Base-by-base conservation (phyloP, 1,140 invertebrate species). In the Drosophila orosa region DNA sequence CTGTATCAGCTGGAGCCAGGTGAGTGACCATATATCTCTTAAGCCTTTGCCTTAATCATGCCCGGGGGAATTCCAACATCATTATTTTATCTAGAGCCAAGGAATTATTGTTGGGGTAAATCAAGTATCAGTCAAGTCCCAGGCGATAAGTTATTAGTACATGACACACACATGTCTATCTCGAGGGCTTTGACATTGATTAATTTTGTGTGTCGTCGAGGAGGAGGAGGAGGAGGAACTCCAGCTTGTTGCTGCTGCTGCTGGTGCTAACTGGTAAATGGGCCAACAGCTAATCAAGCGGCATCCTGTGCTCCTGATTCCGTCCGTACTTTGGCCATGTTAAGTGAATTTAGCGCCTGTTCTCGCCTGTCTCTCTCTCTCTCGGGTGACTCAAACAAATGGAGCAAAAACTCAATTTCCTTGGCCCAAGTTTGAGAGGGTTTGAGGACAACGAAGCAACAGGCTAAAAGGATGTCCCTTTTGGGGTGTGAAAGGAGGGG, bases 331-430 rank as follows among this genome's bases (percentile, higher is more conserved):
- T 25, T 12, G 35, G 54, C 40, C 27, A 31, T 59, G 60, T 24
- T 77, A 75, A 77, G 56, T 76, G 74, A 75, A 68, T 77, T 77
- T 72, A 58, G 52, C 66, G 52, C 42, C 68, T 48, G 52, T 24
- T 35, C 65, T n/a, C 9, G 45, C 45, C 45, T n/a, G 29, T 19
- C 37, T n/a, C n/a, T n/a, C n/a, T n/a, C n/a, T n/a, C 19, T 39
- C 13, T 42, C 24, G 48, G 22, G 35, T 42, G 44, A 39, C 15
- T 29, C 57, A 61, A 62, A 55, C 65, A 78, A 73, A 73, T 65
- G 71, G 45, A 45, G 72, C 45, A 52, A 56, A 50, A 80, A 86
- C 68, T 73, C 63, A 87, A 86, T 86, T 86, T 86, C 83, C 78
- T 74, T 52, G 60, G 5, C 42, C 24, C 5, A 17, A 42, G 22